Percentiles rank a stretch among this genome's conserved stretches.
Evolutionary conservation across 2,888 invertebrate genomes (phyloP).

Genomic region (Caenorhabditis angaria): DNA sequence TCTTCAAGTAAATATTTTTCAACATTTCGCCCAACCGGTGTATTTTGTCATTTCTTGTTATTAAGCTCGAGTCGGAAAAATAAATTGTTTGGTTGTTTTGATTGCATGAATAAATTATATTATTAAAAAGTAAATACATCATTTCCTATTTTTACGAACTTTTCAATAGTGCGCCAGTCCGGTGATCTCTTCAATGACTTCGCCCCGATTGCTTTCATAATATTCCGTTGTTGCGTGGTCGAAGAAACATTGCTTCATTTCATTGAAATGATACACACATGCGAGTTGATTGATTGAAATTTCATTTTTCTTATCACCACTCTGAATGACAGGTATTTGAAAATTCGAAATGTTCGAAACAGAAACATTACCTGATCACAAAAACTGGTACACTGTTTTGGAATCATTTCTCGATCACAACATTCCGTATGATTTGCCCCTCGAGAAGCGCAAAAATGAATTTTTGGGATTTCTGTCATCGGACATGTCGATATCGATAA

Average conservation of each 20-base stretch:
- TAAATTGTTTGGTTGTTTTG: constrained; percentile 43
- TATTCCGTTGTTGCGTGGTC: constrained; percentile 49
- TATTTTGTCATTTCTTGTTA: constrained; percentile 35
- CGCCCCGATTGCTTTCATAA: constrained; percentile 18
- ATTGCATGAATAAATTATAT: constrained; percentile 39
- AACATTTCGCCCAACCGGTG: constrained; percentile 15
- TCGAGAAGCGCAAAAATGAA: constrained; percentile 53
- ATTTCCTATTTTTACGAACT: not conserved
- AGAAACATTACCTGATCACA: constrained; percentile 43
- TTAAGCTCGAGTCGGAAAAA: constrained; percentile 35
- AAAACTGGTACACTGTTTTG: constrained; percentile 37
- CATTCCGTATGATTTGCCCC: constrained; percentile 50
- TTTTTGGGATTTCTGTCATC: constrained; percentile 28
- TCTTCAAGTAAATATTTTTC: constrained; percentile 83
- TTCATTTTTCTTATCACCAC: not conserved
- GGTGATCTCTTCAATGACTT: not conserved
- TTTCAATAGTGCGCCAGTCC: not conserved
- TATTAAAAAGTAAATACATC: not conserved
- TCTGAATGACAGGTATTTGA: not conserved
- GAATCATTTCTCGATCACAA: constrained; percentile 31
- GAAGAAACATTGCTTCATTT: constrained; percentile 50
- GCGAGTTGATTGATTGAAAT: constrained; percentile 33
- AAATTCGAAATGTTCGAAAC: not conserved
- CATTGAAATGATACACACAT: constrained; percentile 48
- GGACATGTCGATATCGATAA: constrained; percentile 40